Conservation (phyloP, 1,140 invertebrate genomes). For the Chrysopa pallens region DNA sequence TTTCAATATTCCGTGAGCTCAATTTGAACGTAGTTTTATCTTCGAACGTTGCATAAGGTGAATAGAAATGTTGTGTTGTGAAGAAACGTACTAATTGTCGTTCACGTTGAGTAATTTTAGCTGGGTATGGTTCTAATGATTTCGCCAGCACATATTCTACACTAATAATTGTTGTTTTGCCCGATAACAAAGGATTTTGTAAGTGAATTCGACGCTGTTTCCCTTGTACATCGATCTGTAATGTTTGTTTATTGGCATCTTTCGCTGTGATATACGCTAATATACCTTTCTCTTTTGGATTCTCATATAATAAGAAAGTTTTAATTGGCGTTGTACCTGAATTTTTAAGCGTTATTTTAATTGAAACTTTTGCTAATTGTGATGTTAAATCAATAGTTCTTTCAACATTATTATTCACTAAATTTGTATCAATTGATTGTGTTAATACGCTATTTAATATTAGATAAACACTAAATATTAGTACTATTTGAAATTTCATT, state of each 20-base stretch:
- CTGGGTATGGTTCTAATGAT: constrained; percentile 63
- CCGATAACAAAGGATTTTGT: constrained; percentile 36
- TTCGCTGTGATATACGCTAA: constrained; percentile 58
- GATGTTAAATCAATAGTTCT: constrained; percentile 70
- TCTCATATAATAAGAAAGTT: constrained; percentile 52
- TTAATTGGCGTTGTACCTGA: constrained; percentile 46
- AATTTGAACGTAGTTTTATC: constrained; percentile 71
- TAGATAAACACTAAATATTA: too few species aligned
- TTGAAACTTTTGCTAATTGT: constrained; percentile 70
- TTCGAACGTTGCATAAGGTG: constrained; percentile 58
- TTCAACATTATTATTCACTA: constrained; percentile 68
- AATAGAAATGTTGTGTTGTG: constrained; percentile 70
- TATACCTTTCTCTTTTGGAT: constrained; percentile 37
- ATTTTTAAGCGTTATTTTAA: constrained; percentile 70
- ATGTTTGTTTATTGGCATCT: constrained; percentile 39
- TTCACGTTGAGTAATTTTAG: constrained; percentile 76
- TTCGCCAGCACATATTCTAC: constrained; percentile 64
- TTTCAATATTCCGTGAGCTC: constrained; percentile 63
- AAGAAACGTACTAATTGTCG: constrained; percentile 79
- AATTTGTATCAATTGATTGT: constrained; percentile 10
- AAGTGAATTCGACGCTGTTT: constrained; percentile 35
- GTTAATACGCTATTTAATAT: too few species aligned
- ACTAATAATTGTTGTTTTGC: constrained; percentile 36
- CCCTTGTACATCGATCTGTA: constrained; percentile 35
- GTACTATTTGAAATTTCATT: too few species aligned